Conservation (phyloP, 2,113 vertebrate genomes). For the Larimichthys crocea region DNA sequence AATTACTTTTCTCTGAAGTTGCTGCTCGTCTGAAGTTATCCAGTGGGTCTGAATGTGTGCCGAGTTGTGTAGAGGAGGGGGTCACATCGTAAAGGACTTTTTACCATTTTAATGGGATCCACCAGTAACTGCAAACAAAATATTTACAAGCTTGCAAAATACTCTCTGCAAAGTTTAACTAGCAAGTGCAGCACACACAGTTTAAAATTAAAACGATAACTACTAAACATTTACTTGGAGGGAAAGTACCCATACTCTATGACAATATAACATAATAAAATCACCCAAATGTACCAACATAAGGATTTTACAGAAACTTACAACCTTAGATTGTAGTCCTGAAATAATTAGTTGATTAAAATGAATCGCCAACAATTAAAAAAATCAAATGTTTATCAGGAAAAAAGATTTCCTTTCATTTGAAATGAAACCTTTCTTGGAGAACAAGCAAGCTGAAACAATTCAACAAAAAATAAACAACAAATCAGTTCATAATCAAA, state of each 20-base stretch:
- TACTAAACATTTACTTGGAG: background rate
- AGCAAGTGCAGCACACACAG: background rate
- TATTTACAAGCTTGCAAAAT: conserved; percentile 6
- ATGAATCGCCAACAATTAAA: background rate
- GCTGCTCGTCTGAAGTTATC: background rate
- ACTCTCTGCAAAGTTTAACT: background rate
- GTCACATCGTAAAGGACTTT: background rate
- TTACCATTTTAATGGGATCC: background rate
- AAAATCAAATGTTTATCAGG: background rate
- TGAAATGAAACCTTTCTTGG: background rate
- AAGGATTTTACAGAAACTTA: background rate
- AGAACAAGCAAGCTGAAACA: background rate
- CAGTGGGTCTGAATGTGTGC: background rate
- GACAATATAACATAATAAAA: background rate
- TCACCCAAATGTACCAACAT: too few relatives aligned
- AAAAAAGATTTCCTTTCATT: background rate
- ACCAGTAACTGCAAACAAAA: background rate
- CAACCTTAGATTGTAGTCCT: background rate
- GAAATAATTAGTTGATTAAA: background rate
- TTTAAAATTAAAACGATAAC: background rate
- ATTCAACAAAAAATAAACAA: background rate
- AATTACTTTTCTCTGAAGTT: conserved; percentile 5
- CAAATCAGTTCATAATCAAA: background rate
- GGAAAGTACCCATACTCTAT: background rate
- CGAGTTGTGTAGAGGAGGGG: background rate